Evolutionary conservation across 2,797 vertebrate species (phyloP).

Genomic region (Sebastes flavidus): DNA sequence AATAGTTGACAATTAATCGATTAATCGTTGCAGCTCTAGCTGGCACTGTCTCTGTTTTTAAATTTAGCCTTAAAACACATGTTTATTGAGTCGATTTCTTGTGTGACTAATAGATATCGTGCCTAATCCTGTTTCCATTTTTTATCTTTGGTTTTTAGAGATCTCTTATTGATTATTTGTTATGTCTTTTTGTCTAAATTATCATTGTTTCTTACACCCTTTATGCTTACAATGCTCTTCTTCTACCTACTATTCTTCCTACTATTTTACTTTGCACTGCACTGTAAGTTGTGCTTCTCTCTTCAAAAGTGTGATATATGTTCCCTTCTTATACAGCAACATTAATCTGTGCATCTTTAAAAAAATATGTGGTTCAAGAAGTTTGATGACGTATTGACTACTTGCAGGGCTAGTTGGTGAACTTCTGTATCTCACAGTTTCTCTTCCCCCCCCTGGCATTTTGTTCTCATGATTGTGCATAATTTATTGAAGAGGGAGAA

Average conservation of each 20-base stretch:
- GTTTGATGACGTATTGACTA: neutral
- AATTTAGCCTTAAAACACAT: neutral
- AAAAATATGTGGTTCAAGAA: neutral
- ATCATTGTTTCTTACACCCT: neutral
- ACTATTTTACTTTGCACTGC: too few species aligned
- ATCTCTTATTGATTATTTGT: neutral
- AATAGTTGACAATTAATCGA: too few species aligned
- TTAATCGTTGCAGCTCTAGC: too few species aligned
- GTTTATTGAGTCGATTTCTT: neutral
- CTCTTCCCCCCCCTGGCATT: fast-evolving
- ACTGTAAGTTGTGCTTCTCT: neutral
- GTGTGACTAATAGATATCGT: neutral
- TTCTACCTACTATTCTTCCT: neutral
- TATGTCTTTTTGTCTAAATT: neutral
- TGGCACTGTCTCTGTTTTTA: neutral
- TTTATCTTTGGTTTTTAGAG: neutral
- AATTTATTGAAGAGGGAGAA: neutral
- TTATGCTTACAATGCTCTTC: neutral
- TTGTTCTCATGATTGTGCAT: neutral
- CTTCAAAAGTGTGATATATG: neutral
- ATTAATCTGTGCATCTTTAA: neutral
- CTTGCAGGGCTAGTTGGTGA: neutral
- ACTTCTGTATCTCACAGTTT: neutral
- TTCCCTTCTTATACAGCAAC: neutral
- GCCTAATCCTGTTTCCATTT: neutral